Conservation (phyloP, 2,888 invertebrate genomes). For the Anoncus sp. region DNA sequence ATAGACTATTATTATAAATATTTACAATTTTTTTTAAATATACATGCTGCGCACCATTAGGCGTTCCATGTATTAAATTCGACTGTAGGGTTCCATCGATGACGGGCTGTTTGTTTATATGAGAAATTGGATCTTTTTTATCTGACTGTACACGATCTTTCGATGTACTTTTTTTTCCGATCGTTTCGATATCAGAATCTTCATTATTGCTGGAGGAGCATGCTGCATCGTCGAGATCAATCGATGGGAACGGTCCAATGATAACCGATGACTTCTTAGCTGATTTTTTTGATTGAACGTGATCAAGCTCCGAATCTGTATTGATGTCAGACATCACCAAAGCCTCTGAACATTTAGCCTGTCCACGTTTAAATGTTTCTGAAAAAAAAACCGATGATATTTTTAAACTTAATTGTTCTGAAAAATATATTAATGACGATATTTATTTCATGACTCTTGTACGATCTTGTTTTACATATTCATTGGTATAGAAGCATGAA, state of each 20-base stretch:
- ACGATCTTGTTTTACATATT: constrained; percentile 37
- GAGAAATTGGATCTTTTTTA: background rate
- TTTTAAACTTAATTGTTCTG: constrained; percentile 32
- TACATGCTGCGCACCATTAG: constrained; percentile 22
- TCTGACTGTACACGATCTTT: background rate
- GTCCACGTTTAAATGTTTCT: constrained; percentile 45
- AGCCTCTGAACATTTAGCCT: constrained; percentile 39
- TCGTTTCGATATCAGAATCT: constrained; percentile 19
- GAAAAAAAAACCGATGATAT: constrained; percentile 31
- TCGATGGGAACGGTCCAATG: constrained; percentile 51
- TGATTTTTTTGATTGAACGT: constrained; percentile 36
- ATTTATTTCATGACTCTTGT: background rate
- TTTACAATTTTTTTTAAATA: constrained; percentile 31
- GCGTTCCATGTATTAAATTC: constrained; percentile 17
- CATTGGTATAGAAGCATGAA: constrained; percentile 37
- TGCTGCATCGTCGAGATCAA: constrained; percentile 44
- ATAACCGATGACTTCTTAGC: constrained; percentile 34
- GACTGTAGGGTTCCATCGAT: background rate
- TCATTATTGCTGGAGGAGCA: constrained; percentile 29
- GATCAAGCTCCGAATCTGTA: constrained; percentile 49
- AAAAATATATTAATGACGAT: constrained; percentile 38
- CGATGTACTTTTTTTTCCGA: constrained; percentile 34
- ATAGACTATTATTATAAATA: constrained; percentile 39
- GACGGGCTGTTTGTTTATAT: background rate
- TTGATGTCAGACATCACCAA: constrained; percentile 45